Conservation (phyloP, 2,797 vertebrate species). For the Rhincodon typus region DNA sequence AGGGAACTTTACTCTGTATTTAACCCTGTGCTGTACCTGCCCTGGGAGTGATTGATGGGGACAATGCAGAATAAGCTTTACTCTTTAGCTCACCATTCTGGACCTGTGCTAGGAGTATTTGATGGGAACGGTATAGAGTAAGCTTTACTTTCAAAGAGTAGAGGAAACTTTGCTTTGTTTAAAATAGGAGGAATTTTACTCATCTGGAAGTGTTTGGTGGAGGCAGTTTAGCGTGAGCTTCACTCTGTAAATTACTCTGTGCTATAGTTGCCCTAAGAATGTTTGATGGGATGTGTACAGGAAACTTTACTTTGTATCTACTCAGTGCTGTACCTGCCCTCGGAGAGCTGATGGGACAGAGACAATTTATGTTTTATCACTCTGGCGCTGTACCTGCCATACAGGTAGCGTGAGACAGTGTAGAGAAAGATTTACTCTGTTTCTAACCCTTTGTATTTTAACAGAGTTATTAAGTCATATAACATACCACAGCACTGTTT, state of each 20-base stretch:
- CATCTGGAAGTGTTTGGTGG: neutral
- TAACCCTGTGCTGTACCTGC: neutral
- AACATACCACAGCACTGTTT: neutral
- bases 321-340: neutral
- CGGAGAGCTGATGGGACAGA: neutral
- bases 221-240: neutral
- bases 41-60: neutral
- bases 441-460: neutral
- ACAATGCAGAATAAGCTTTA: neutral
- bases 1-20: neutral
- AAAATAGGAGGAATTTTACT: too few species aligned
- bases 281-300: neutral
- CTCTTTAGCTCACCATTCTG: neutral
- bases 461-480: neutral
- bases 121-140: neutral
- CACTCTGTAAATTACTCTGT: too few species aligned
- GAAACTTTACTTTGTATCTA: neutral
- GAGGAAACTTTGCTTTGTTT: neutral
- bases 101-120: neutral
- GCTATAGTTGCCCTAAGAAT: too few species aligned
- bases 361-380: neutral
- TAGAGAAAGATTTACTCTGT: neutral
- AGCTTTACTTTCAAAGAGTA: neutral
- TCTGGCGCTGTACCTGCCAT: neutral
- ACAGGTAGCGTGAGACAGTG: neutral